Evolutionary conservation across 2,113 vertebrate genomes (phyloP), one percentile per base, ranked within the genome.

Genomic region (Rhodinocichla rosea): DNA sequence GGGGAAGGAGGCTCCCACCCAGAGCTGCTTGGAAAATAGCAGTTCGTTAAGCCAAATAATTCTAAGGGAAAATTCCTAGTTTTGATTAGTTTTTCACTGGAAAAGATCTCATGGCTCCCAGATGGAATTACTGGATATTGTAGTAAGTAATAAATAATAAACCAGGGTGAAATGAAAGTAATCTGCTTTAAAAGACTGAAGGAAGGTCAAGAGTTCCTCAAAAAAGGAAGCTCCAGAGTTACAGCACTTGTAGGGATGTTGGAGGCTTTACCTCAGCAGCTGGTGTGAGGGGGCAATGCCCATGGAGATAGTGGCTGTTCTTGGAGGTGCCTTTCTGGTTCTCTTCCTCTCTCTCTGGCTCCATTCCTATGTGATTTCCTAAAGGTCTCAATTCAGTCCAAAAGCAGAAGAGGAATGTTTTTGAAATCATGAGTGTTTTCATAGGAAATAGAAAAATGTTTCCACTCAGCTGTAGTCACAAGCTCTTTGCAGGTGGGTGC

Each of bases 71-170:
- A 76, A 71, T 22, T 94, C 83, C 67, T 88, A 35, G 23, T 50
- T 95, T 79, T 83, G 39, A 47, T 85, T 82, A 60, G 5, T n/a
- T 95, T 92, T 70, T 74, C 32, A n/a, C 47, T 71, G 35, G 30
- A 6, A 79, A 82, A 55, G 23, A 20, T 78, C 82, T 92, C 70
- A 50, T 18, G 18, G 70, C 35, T 93, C 82, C 85, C 75, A 26
- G 65, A 15, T 71, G 91, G 75, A 82, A 74, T 75, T 94, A 87
- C 74, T 91, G 77, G 78, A 67, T 55, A 57, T 44, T 44, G 27
- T 44, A 44, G 23, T 39, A 77, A 55, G 81, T 30, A 64, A 89
- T 64, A 86, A 95, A 86, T 76, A 76, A 89, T 24, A 76, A 91
- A 56, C 5, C 2, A 8, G 53, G 40, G 50, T 62, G 32, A 89